Base-by-base conservation (phyloP, 2,113 vertebrate species). In the Lepus timidus region DNA sequence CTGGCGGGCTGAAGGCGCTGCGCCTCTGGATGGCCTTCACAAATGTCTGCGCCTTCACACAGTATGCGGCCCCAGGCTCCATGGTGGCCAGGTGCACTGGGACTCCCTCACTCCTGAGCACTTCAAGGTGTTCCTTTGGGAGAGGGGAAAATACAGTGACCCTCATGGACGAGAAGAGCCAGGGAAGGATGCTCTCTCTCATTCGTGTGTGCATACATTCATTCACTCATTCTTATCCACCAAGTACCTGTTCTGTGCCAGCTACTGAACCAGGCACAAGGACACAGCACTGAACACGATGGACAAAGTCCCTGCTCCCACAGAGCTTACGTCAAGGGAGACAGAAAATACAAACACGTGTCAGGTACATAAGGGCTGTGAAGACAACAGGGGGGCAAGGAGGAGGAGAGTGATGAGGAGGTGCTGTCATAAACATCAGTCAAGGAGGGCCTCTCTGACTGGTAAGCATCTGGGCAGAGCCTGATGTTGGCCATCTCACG, bases 1-100 rank as follows among this genome's bases (percentile, higher is more conserved):
- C 90, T 0, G 49, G n/a, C 68, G 82, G 95, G 94, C 98, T 98
- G 96, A 98, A 98, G 94, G 93, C 85, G 9, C 98, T 98, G 94
- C 93, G 94, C 85, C 97, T 98, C 95, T 90, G 94, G 16, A 98
- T 98, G 9, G 80, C 88, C 49, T 95, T 88, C 0, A 98, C 98
- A 0, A 97, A 87, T 0, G 98, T 73, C 97, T 95, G 98, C 33
- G 97, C 98, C 94, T 97, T 98, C 52, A 97, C 98, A 78, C 98
- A 98, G 14, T 98, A 98, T 0, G 95, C 87, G 23, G 29, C 65
- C 49, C 97, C 98, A 0, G 95, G 95, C 83, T 98, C 97, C 97
- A 98, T 96, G 76, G 96, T 95, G 62, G 82, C 97, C 85, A 98
- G 95, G 78, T 98, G 96, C 81, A 97, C 39, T 2, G 94, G 52